Conservation (phyloP, 2,113 vertebrate genomes). For the Carettochelys insculpta region DNA sequence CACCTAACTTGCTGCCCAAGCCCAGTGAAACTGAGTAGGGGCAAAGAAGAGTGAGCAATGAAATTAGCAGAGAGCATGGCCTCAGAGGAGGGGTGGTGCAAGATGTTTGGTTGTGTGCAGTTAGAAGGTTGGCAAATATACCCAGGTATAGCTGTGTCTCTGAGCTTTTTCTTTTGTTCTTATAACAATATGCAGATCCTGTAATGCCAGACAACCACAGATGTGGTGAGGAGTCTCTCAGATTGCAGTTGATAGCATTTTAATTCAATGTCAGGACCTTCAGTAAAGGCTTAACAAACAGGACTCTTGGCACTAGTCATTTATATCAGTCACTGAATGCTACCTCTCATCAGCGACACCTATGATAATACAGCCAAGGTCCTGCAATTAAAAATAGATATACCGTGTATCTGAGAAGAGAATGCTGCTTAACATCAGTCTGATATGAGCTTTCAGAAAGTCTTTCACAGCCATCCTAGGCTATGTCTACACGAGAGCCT, state of each 20-base stretch:
- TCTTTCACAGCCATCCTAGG: not conserved
- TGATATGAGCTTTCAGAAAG: not conserved
- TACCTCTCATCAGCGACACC: not conserved
- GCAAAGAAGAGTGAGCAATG: no score
- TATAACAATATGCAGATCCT: not conserved
- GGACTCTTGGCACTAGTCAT: not conserved
- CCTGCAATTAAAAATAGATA: not conserved
- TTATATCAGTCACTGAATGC: not conserved
- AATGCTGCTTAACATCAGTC: not conserved
- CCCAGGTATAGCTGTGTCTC: not conserved
- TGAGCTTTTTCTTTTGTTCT: not conserved
- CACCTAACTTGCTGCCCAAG: no score
- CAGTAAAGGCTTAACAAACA: not conserved
- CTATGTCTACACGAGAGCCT: no score
- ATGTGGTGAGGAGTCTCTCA: not conserved
- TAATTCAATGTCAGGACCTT: not conserved
- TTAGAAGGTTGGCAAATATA: no score
- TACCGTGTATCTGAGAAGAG: not conserved
- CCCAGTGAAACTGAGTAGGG: no score
- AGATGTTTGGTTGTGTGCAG: no score
- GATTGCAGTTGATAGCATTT: not conserved
- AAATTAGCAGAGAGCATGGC: no score
- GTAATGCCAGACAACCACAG: not conserved
- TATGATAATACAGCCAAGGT: not conserved
- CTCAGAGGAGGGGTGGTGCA: no score